Conservation (phyloP, 2,113 vertebrate genomes). For the Daboia siamensis region DNA sequence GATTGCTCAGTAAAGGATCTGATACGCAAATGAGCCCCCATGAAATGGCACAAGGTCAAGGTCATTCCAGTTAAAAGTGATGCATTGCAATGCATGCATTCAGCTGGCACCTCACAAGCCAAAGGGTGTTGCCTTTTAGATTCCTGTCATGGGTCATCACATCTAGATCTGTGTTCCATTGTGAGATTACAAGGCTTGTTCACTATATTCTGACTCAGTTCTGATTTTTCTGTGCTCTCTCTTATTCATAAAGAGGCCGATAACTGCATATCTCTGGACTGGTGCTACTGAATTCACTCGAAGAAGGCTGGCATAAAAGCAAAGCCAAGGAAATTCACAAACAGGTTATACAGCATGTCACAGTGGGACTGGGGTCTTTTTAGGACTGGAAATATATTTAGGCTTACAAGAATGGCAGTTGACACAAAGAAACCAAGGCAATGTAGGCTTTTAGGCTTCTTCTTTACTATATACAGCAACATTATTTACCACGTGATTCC, state of each 20-base stretch:
- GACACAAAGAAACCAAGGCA: background rate
- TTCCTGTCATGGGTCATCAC: background rate
- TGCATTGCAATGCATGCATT: background rate
- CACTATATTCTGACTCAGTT: background rate
- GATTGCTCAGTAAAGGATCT: background rate
- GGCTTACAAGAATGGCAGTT: background rate
- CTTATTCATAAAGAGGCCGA: background rate
- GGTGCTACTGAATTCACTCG: background rate
- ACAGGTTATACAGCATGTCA: background rate
- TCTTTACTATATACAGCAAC: background rate
- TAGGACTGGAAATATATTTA: background rate
- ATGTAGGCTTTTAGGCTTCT: background rate
- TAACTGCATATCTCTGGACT: background rate
- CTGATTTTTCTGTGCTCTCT: background rate
- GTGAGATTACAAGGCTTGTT: background rate
- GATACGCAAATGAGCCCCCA: background rate
- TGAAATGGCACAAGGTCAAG: background rate
- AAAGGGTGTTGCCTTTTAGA: background rate
- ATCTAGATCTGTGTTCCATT: background rate
- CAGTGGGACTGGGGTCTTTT: background rate
- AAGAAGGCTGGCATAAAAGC: background rate
- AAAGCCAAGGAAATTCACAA: background rate
- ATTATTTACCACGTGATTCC: background rate
- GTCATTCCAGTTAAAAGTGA: background rate
- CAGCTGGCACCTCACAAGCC: background rate